Evolutionary conservation across 2,113 vertebrate species (phyloP).

Genomic region (Nansenia antarctica): DNA sequence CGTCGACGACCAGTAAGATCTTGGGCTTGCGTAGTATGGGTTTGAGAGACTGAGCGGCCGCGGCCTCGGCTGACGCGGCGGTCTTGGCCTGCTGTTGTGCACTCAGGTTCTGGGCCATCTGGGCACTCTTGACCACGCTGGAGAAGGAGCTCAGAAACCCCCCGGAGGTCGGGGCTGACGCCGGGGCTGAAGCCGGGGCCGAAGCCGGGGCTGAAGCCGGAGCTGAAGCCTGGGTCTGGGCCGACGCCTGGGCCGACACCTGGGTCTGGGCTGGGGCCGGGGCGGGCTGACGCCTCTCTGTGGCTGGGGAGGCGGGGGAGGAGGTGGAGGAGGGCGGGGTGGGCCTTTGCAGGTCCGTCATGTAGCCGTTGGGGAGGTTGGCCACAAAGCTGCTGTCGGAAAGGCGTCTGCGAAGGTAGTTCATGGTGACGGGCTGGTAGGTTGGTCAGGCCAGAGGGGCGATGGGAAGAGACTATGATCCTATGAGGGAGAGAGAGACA

Average conservation of each 20-base stretch:
- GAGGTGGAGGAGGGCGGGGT: constrained; percentile 76
- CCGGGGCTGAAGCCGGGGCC: constrained; percentile 40
- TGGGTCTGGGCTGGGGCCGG: constrained; percentile 57
- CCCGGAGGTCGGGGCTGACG: constrained; percentile 55
- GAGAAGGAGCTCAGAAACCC: constrained; percentile 95
- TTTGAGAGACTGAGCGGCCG: constrained; percentile 47
- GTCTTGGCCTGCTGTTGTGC: constrained; percentile 79
- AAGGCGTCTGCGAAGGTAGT: constrained; percentile 93
- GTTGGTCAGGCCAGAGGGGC: constrained; percentile 51
- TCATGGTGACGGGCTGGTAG: constrained; percentile 78
- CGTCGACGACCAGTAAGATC: constrained; percentile 89
- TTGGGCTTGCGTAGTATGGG: constrained; percentile 83
- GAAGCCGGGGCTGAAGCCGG: constrained; percentile 52
- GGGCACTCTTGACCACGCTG: constrained; percentile 88
- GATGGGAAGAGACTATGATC: constrained; percentile 18
- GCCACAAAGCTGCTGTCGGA: constrained; percentile 98
- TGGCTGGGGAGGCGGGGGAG: constrained; percentile 80
- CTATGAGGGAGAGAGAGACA: constrained; percentile 16
- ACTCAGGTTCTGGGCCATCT: constrained; percentile 80
- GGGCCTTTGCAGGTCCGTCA: constrained; percentile 89
- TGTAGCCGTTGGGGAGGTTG: constrained; percentile 96
- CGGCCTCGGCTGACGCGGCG: constrained; percentile 32
- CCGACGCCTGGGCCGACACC: constrained; percentile 75
- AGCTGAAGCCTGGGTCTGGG: constrained; percentile 56
- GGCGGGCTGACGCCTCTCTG: constrained; percentile 78